phyloP scores from a whole-genome alignment of 2,888 invertebrate genomes.

The Biston betularia region DNA sequence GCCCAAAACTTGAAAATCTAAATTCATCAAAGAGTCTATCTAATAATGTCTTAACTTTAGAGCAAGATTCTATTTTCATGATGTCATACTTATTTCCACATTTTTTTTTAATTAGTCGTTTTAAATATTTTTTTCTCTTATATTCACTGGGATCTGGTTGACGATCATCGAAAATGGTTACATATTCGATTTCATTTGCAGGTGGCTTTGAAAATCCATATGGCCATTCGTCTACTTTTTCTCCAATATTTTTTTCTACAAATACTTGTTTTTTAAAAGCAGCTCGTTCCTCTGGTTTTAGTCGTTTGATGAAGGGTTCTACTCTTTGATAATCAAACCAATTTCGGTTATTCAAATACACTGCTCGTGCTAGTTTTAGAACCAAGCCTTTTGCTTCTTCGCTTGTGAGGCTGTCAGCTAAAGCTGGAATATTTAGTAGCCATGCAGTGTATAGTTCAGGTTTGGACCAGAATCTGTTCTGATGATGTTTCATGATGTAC shows the following conservation, averaged over 20 bases:
- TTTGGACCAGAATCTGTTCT: constrained; percentile 45
- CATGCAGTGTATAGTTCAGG: constrained; percentile 49
- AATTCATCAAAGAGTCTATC: constrained; percentile 66
- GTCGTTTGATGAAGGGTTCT: constrained; percentile 49
- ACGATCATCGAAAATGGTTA: constrained; percentile 45
- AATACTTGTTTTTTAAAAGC: constrained; percentile 54
- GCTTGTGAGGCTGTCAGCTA: constrained; percentile 43
- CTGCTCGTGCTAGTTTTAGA: constrained; percentile 44
- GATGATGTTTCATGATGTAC: constrained; percentile 45
- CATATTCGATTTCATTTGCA: constrained; percentile 2
- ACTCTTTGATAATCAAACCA: constrained; percentile 49
- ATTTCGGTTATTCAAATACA: constrained; percentile 32
- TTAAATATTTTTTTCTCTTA: background rate
- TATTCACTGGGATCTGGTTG: constrained; percentile 4
- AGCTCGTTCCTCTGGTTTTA: constrained; percentile 45
- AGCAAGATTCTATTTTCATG: background rate
- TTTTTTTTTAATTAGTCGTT: background rate
- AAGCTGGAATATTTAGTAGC: constrained; percentile 43
- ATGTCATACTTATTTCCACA: background rate
- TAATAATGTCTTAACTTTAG: constrained; percentile 47
- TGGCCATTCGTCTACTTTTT: constrained; percentile 48
- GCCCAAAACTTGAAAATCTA: constrained; percentile 62
- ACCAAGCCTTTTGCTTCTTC: constrained; percentile 49
- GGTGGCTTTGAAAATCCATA: constrained; percentile 49
- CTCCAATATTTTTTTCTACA: constrained; percentile 48